Evolutionary conservation across 2,888 invertebrate species (phyloP), one percentile per base, ranked within the genome.

Genomic region (Hyppa rectilinea): DNA sequence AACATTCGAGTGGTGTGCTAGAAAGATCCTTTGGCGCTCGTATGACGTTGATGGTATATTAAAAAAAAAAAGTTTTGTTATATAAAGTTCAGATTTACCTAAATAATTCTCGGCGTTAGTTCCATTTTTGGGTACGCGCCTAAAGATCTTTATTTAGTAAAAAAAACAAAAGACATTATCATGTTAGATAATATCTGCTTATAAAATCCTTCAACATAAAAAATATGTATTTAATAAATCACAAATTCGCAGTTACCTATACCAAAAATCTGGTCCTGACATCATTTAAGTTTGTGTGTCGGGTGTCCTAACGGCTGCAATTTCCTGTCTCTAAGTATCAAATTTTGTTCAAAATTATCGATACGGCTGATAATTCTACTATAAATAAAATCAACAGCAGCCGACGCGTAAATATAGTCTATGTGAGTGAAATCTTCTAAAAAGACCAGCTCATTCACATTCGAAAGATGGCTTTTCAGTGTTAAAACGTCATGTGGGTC

Each of bases 321-420:
- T 17, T 34, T 9, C 9, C n/a, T 17, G 9, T 2, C 31, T 38
- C 29, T 23, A 17, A 23, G 0, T n/a, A 12, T 34, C 0, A 29
- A 43, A 65, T 23, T 17, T 26, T n/a, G 7, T 55, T 74, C 59
- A 17, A 60, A 60, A 17, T 49, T 14, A 20, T 60, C 49, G 34
- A 93, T 91, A n/a, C 78, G 83, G 9, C 70, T 81, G 0, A 94
- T 75, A 80, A 94, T 93, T 87, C 92, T 86, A 52, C 92, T 80
- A 82, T 97, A 97, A 7, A 97, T 86, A 36, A 96, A 83, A 17
- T 88, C 89, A 17, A 96, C 93, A 0, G 96, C 97, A 77, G 96
- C 96, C 14, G 91, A 92, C 0, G 97, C 97, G 94, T 97, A 97
- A 55, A 97, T 85, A 78, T 96, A 97, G 85, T 97, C 97, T 81